Base-by-base conservation (phyloP, 2,888 invertebrate species). In the Leptinotarsa juncta region DNA sequence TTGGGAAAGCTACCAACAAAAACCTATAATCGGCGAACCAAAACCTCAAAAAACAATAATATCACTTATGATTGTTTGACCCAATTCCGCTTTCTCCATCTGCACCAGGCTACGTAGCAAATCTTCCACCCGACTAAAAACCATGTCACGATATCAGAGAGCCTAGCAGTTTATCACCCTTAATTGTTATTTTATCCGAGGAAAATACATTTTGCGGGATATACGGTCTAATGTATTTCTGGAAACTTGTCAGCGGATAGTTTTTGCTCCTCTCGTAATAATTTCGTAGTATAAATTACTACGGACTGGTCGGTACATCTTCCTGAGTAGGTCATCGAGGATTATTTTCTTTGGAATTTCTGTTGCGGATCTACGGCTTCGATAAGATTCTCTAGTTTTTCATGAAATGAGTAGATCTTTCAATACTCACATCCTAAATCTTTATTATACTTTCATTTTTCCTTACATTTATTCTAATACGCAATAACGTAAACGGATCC, bases 111-210 rank as follows among this genome's bases (percentile, higher is more conserved):
- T n/a, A n/a, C 62, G 16, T 16, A 32, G 32, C 62, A 62, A 62
- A 62, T 26, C 62, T 57, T 57, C 14, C 23, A 57, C 23, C 23
- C 57, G 10, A 20, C 42, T 57, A 73, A 73, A 73, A 73, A 73
- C 73, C 68, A 76, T 76, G 71, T 76, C 69, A 65, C 53, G 71
- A 71, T 76, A 76, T 73, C 69, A 73, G 71, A 57, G 71, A 50
- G 70, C 62, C 77, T 67, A 72, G 74, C 77, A 72, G 73, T 77
- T 74, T 77, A 77, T 77, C 77, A 74, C 70, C 67, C 77, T 74
- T 74, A 73, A 77, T 74, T 77, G 77, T 71, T 74, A 74, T 77
- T 77, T 77, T 77, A 77, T 77, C 74, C 77, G 65, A 67, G 70
- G 57, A 55, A 70, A 72, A 77, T 77, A 77, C 74, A 70, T 77